Conservation (phyloP, 2,888 invertebrate species). For the Coelinius sp. region DNA sequence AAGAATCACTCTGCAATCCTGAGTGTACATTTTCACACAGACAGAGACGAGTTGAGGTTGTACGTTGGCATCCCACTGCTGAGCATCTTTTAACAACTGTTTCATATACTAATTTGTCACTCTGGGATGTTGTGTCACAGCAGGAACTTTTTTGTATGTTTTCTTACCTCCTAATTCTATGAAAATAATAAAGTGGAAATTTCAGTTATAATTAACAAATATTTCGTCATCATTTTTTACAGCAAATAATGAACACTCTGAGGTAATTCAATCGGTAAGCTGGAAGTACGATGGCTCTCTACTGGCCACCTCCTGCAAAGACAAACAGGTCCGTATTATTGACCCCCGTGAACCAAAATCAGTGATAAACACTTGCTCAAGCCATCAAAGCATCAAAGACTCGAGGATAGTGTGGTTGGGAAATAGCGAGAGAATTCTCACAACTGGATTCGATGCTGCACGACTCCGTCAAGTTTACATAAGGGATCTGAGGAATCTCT, state of each 20-base stretch:
- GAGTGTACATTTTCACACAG: slow-evolving; percentile 87
- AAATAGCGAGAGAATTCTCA: slow-evolving; percentile 84
- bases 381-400: slow-evolving; percentile 93
- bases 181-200: no score
- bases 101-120: slow-evolving; percentile 83
- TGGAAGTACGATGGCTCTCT: slow-evolving; percentile 91
- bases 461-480: slow-evolving; percentile 90
- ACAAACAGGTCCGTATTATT: slow-evolving; percentile 88
- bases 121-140: slow-evolving; percentile 90
- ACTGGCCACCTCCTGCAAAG: slow-evolving; percentile 91
- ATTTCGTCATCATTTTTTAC: slow-evolving; percentile 31
- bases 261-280: slow-evolving; percentile 89
- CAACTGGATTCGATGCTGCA: slow-evolving; percentile 91
- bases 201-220: no score
- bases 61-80: slow-evolving; percentile 92
- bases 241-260: slow-evolving; percentile 84
- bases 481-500: slow-evolving; percentile 87
- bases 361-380: slow-evolving; percentile 76
- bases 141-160: slow-evolving; percentile 83
- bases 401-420: slow-evolving; percentile 93
- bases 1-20: slow-evolving; percentile 82
- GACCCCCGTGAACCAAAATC: slow-evolving; percentile 79
- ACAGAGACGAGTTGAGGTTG: slow-evolving; percentile 89
- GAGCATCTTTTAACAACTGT: slow-evolving; percentile 91
- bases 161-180: slow-evolving; percentile 4